Evolutionary conservation across 2,113 vertebrate genomes (phyloP), one percentile per base, ranked within the genome.

Genomic region (Oreotrochilus melanogaster): DNA sequence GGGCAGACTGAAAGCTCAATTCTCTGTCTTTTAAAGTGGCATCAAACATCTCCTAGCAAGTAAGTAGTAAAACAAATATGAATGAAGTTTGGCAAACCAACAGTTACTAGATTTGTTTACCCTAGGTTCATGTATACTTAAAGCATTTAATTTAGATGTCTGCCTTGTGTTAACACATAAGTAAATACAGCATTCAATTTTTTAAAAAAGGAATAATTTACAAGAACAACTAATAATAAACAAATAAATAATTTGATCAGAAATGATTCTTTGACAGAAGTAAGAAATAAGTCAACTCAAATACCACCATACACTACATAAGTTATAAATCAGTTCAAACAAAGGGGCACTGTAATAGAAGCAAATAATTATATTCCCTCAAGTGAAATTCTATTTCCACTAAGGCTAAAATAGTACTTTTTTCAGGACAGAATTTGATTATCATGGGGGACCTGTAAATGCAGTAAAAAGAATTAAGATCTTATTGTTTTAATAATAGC

Each of bases 41-140:
- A 53, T 99, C 99, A 92, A 99, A 99, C 99, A 99, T 99, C 97
- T 99, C 99, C 99, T 99, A 90, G 11, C 84, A 94, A 51, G 11
- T 18, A 81, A 94, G 33, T 31, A 53, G 64, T 7, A 73, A 88
- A 45, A 65, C 31, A 78, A 61, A 48, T 18, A 58, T 4, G 11
- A 86, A 48, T 43, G 18, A 78, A 56, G 21, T 85, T 22, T 71
- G 27, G 3, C 14, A 86, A 89, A 66, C 17, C 37, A 57, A 33
- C 10, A 65, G 23, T 24, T 62, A 86, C 6, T 79, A 2, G 11
- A 30, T 79, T 83, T 43, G 30, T 51, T 86, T 76, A 70, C 5
- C 4, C 23, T 62, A 73, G 18, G 54, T 28, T 85, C 58, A 57
- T 17, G 50, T 8, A 78, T 65, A 70, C 39, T 39, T 39, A 39